Conservation (phyloP, 2,113 vertebrate genomes). For the Melanotaenia duboulayi region DNA sequence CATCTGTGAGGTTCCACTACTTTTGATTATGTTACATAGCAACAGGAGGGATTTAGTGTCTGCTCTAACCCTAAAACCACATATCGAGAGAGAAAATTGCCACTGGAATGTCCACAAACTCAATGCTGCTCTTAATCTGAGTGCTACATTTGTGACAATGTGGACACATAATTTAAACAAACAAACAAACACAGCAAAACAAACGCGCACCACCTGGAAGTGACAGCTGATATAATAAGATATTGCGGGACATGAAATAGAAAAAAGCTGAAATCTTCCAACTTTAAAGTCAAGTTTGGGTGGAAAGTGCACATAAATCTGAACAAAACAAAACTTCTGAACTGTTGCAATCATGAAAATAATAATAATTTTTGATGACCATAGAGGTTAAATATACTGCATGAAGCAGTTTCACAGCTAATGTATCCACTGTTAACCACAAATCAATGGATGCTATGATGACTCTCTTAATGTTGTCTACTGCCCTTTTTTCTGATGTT, state of each 20-base stretch:
- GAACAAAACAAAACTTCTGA: conserved; percentile 18
- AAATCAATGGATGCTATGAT: conserved; percentile 1
- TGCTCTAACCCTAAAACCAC: neutral
- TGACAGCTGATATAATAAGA: neutral
- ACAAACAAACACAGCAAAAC: neutral
- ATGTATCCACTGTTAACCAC: conserved; percentile 3
- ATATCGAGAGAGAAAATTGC: neutral
- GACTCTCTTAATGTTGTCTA: neutral
- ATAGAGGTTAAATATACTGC: neutral
- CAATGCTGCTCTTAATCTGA: neutral
- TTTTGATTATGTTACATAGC: too few relatives aligned
- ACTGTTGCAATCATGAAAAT: conserved; percentile 11
- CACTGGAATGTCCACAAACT: neutral
- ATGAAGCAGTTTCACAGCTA: conserved; percentile 6
- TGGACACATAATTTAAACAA: neutral
- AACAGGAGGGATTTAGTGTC: neutral
- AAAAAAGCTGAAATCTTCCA: neutral
- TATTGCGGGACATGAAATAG: conserved; percentile 20
- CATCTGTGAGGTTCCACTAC: too few relatives aligned
- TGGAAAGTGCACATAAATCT: conserved; percentile 9
- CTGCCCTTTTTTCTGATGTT: neutral
- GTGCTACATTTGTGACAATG: neutral
- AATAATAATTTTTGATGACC: conserved; percentile 12
- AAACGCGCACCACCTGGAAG: conserved; percentile 3
- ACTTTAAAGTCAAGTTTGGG: conserved; percentile 8